phyloP scores from a whole-genome alignment of 2,797 vertebrate genomes.

The Neosilurus mollespiculum region DNA sequence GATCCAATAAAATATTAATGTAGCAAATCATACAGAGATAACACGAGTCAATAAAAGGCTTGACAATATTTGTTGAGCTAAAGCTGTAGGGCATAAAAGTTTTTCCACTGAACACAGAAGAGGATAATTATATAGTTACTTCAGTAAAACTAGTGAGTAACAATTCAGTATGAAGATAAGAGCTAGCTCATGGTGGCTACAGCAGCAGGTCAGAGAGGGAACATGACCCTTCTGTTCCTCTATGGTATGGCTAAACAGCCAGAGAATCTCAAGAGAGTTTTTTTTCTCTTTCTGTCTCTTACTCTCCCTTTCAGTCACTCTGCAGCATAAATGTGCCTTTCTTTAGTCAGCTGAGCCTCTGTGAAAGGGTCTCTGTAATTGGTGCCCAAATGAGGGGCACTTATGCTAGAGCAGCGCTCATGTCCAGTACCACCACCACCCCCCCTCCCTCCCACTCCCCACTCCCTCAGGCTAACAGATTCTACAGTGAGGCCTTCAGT shows the following conservation, averaged over 20 bases:
- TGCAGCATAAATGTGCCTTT: slow-evolving; percentile 78
- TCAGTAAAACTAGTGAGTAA: background rate
- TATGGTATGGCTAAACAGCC: slow-evolving; percentile 56
- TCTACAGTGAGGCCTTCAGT: slow-evolving; percentile 63
- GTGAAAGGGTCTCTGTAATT: slow-evolving; percentile 79
- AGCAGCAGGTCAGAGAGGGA: slow-evolving; percentile 14
- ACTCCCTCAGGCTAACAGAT: slow-evolving; percentile 51
- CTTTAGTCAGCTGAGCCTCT: slow-evolving; percentile 67
- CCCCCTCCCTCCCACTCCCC: slow-evolving; percentile 34
- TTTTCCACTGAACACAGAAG: slow-evolving; percentile 14
- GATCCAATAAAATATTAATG: slow-evolving; percentile 32
- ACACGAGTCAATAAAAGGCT: slow-evolving; percentile 19
- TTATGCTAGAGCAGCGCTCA: slow-evolving; percentile 47
- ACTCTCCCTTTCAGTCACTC: slow-evolving; percentile 47
- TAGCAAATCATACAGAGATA: slow-evolving; percentile 40
- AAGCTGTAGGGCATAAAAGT: slow-evolving; percentile 32
- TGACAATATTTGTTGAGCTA: slow-evolving; percentile 46
- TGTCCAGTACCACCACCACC: slow-evolving; percentile 36
- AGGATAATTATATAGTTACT: too few species aligned
- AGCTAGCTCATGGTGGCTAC: slow-evolving; percentile 19
- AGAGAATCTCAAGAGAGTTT: slow-evolving; percentile 62
- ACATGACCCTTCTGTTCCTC: slow-evolving; percentile 34
- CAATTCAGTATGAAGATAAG: slow-evolving; percentile 17
- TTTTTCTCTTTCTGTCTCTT: slow-evolving; percentile 37
- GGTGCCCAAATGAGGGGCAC: slow-evolving; percentile 67